Conservation (phyloP, 2,113 vertebrate genomes). For the Sakesphorus luctuosus region DNA sequence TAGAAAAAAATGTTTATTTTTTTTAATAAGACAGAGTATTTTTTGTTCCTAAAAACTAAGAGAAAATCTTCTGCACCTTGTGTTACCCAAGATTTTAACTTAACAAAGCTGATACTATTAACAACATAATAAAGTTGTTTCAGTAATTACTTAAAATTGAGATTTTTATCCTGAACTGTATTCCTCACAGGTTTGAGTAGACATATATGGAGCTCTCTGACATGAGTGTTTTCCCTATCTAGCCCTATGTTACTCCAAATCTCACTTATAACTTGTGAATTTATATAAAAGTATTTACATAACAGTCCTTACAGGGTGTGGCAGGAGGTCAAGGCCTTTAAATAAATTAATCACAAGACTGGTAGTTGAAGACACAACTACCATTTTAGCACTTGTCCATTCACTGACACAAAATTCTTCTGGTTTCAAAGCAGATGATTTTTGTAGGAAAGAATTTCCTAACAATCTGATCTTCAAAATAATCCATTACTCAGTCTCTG, state of each 20-base stretch:
- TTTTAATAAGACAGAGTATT: not conserved
- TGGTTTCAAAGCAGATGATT: not conserved
- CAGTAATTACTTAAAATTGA: not conserved
- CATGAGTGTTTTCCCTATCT: not conserved
- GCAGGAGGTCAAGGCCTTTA: not conserved
- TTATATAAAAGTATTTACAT: not conserved
- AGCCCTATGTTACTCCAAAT: not conserved
- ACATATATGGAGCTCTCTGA: not conserved
- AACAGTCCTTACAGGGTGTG: not conserved
- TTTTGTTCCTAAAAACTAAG: not conserved
- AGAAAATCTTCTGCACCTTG: not conserved
- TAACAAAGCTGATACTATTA: not conserved
- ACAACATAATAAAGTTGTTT: not conserved
- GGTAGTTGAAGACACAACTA: not conserved
- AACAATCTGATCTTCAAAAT: not conserved
- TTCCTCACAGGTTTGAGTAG: not conserved
- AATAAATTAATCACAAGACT: not conserved
- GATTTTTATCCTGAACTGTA: not conserved
- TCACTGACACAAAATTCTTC: not conserved
- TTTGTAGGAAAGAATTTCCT: not conserved
- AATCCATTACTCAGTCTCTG: not conserved
- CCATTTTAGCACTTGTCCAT: not conserved
- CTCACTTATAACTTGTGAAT: not conserved
- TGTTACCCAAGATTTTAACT: not conserved
- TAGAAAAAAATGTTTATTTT: not conserved